These are phyloP conservation scores for Tenthredo distinguenda DNA, from an alignment of 2,888 invertebrate genomes.

Conservation along the genomic window DNA sequence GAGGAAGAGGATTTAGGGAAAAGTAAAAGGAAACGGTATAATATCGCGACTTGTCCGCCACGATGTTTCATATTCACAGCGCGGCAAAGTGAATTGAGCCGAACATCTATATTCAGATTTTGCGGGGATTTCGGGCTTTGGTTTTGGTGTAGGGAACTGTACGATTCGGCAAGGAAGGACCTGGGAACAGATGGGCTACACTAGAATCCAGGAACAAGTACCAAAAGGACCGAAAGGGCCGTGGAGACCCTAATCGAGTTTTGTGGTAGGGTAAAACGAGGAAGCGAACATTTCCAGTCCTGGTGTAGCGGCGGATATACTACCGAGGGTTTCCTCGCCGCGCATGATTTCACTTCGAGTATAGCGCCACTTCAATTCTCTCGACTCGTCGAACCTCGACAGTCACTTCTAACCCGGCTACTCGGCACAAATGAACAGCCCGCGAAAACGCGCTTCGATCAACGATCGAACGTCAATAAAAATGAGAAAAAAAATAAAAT, in stretches of 20 bases:
- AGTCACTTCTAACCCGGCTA: conserved; percentile 60
- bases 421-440: conserved; percentile 60
- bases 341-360: conserved; percentile 62
- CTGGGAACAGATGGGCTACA: conserved; percentile 42
- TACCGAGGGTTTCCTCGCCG: conserved; percentile 55
- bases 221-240: conserved; percentile 37
- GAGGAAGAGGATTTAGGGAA: background rate
- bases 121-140: background rate
- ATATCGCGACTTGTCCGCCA: conserved; percentile 35
- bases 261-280: conserved; percentile 43
- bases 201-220: conserved; percentile 32
- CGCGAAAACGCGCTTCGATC: conserved; percentile 18
- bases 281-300: conserved; percentile 34
- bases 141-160: conserved; percentile 11
- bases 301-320: background rate
- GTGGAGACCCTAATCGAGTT: conserved; percentile 48
- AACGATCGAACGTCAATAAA: background rate
- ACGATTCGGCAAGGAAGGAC: conserved; percentile 16
- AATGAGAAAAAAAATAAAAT: background rate
- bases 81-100: conserved; percentile 45
- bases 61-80: conserved; percentile 44
- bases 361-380: conserved; percentile 50
- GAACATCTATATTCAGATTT: conserved; percentile 52
- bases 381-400: conserved; percentile 29
- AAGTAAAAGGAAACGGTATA: conserved; percentile 25